phyloP scores from a whole-genome alignment of 1,140 invertebrate genomes.

The Eupeodes corollae region DNA sequence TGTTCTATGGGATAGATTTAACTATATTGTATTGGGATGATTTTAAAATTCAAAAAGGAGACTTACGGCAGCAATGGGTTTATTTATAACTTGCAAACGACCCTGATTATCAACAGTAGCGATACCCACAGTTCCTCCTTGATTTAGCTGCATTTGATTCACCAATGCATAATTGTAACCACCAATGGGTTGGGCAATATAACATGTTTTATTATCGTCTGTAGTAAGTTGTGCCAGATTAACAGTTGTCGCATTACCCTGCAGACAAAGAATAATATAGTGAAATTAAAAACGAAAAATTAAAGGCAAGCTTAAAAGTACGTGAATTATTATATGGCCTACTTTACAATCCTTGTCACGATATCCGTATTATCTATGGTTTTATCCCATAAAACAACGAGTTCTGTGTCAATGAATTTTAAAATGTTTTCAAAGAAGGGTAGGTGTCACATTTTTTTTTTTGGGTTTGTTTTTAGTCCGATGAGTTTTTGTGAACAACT shows the following conservation, averaged over 20 bases:
- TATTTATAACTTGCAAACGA: constrained; percentile 36
- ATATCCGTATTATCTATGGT: no score
- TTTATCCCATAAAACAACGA: no score
- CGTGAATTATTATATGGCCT: no score
- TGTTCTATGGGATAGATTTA: constrained; percentile 38
- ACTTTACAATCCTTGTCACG: no score
- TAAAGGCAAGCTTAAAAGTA: no score
- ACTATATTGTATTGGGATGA: background rate
- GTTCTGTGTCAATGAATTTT: no score
- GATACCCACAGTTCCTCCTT: constrained; percentile 30
- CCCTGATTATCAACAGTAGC: constrained; percentile 35
- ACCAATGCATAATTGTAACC: constrained; percentile 53
- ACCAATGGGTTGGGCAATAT: constrained; percentile 57
- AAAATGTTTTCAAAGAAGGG: no score
- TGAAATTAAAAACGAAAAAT: background rate
- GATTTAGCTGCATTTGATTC: constrained; percentile 47
- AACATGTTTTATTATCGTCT: constrained; percentile 54
- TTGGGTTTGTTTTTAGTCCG: no score
- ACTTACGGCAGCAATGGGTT: constrained; percentile 32
- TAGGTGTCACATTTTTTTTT: no score
- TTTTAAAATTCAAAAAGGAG: no score
- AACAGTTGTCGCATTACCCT: constrained; percentile 43
- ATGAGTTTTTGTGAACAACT: no score
- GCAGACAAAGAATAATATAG: background rate
- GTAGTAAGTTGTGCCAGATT: constrained; percentile 50